Evolutionary conservation across 2,113 vertebrate genomes (phyloP).

Genomic region (Trogon melanurus): DNA sequence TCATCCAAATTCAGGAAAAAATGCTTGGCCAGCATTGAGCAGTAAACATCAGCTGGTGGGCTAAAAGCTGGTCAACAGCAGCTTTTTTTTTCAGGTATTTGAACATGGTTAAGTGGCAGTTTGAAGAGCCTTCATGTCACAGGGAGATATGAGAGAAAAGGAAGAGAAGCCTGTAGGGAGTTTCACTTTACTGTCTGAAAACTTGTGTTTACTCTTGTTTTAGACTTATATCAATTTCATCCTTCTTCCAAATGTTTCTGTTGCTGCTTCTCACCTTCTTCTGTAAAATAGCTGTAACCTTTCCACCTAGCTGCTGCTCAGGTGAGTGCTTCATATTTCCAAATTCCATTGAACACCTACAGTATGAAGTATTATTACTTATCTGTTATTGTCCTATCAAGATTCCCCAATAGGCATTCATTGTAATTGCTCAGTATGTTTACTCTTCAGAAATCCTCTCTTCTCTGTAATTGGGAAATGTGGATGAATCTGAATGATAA

Average conservation of each 20-base stretch:
- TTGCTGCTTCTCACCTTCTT: background rate
- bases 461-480: background rate
- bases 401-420: background rate
- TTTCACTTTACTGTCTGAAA: background rate
- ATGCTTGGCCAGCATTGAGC: background rate
- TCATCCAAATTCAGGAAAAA: background rate
- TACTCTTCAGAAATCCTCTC: background rate
- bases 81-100: background rate
- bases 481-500: background rate
- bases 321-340: background rate
- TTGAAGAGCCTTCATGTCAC: background rate
- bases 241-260: background rate
- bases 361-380: background rate
- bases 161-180: background rate
- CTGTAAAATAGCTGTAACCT: background rate
- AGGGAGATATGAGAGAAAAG: background rate
- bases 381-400: background rate
- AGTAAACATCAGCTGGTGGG: background rate
- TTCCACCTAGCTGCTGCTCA: background rate
- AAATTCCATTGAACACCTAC: background rate
- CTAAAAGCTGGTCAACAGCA: background rate
- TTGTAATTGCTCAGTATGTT: background rate
- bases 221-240: background rate
- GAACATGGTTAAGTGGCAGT: background rate
- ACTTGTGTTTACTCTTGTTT: background rate